phyloP scores from a whole-genome alignment of 2,113 vertebrate species.

The Mormoops blainvillei region DNA sequence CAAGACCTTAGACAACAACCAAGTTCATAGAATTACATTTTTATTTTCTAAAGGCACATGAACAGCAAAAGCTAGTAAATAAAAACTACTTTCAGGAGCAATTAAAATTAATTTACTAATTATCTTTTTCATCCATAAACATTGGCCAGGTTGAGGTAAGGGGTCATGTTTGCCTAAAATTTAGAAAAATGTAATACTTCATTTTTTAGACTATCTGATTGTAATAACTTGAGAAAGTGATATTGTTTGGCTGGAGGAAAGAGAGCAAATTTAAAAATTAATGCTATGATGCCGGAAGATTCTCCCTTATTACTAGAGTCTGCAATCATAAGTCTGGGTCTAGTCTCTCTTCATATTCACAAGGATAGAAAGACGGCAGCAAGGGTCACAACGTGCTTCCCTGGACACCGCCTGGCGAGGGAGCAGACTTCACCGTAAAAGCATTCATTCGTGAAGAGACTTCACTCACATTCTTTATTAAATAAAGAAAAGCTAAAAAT shows the following conservation, averaged over 20 bases:
- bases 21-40: neutral
- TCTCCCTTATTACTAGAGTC: neutral
- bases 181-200: neutral
- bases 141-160: neutral
- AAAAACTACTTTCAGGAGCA: constrained; percentile 3
- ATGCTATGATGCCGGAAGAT: neutral
- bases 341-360: neutral
- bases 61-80: neutral
- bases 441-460: neutral
- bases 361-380: neutral
- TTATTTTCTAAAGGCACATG: neutral
- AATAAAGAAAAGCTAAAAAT: constrained; percentile 28
- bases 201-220: neutral
- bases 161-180: neutral
- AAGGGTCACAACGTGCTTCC: neutral
- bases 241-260: neutral
- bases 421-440: constrained; percentile 2
- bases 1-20: neutral
- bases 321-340: neutral
- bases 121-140: neutral
- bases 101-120: constrained; percentile 18
- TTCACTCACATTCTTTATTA: neutral
- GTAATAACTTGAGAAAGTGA: neutral
- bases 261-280: neutral
- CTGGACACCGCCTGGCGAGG: neutral